Conservation (phyloP, 37 sponge, comb jelly and placozoan genomes). For the Theonella swinhoei region DNA sequence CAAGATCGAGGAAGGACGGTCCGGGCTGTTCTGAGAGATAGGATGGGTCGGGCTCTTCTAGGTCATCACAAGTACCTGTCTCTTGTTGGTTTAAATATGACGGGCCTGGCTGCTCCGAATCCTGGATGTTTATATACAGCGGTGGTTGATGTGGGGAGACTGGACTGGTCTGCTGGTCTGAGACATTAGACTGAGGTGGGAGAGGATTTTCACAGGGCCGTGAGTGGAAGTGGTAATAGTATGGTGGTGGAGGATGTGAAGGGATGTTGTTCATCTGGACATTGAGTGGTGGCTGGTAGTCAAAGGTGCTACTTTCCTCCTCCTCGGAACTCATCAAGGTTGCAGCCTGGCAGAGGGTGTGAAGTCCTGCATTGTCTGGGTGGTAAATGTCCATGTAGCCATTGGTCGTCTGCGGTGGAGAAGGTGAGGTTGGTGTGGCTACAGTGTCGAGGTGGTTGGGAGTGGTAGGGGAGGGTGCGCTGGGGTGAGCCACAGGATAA, state of each 20-base stretch:
- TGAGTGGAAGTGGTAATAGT: too few species aligned
- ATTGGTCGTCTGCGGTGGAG: not conserved
- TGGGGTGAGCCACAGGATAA: not conserved
- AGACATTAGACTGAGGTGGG: too few species aligned
- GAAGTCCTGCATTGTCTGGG: not conserved
- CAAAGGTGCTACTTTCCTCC: not conserved
- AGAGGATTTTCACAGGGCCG: too few species aligned
- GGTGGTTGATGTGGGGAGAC: too few species aligned
- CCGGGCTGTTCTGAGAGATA: too few species aligned
- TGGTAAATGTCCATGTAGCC: not conserved
- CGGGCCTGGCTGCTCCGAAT: too few species aligned
- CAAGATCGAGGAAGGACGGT: too few species aligned
- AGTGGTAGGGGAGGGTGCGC: not conserved
- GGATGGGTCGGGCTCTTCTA: too few species aligned
- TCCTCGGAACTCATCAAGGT: not conserved
- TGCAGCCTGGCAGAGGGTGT: not conserved
- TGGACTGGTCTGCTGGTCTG: too few species aligned
- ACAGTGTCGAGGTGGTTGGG: not conserved
- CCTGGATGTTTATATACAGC: too few species aligned
- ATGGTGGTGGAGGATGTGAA: not conserved
- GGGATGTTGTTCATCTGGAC: not conserved
- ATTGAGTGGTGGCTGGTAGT: not conserved
- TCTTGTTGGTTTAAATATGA: too few species aligned
- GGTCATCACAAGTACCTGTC: too few species aligned
- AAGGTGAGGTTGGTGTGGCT: not conserved